Conservation (phyloP, 1,140 invertebrate genomes). For the Delia radicum region DNA sequence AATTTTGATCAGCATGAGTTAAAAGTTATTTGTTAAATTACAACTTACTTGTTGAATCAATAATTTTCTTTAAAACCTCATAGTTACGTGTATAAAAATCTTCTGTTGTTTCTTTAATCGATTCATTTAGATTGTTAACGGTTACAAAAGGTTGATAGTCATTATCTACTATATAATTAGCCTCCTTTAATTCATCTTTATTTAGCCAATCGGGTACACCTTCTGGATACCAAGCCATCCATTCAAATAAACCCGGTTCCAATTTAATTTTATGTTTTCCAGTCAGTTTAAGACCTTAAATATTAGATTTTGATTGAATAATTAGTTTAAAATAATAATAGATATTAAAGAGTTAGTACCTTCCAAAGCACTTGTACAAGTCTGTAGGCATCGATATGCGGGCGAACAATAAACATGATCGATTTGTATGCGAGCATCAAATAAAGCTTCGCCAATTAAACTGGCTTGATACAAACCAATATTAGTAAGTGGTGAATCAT, state of each 20-base stretch:
- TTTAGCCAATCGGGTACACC: slow-evolving; percentile 80
- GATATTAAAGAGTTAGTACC: slow-evolving; percentile 49
- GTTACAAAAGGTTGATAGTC: slow-evolving; percentile 69
- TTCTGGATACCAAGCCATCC: slow-evolving; percentile 85
- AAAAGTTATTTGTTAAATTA: neutral
- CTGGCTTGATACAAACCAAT: slow-evolving; percentile 73
- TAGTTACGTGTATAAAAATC: slow-evolving; percentile 53
- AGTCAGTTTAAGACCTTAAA: slow-evolving; percentile 35
- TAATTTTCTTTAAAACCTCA: slow-evolving; percentile 42
- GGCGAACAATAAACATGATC: slow-evolving; percentile 81
- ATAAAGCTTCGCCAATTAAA: slow-evolving; percentile 77
- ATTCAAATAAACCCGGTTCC: slow-evolving; percentile 90
- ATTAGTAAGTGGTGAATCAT: slow-evolving; percentile 86
- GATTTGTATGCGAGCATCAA: slow-evolving; percentile 66
- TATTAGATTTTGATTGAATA: neutral
- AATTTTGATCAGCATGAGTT: neutral
- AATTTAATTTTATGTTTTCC: slow-evolving; percentile 63
- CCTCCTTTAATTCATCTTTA: slow-evolving; percentile 67
- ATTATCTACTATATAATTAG: slow-evolving; percentile 76
- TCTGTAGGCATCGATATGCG: slow-evolving; percentile 88
- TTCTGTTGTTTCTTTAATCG: slow-evolving; percentile 48
- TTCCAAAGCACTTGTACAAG: slow-evolving; percentile 70
- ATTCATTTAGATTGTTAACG: slow-evolving; percentile 33
- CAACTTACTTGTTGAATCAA: slow-evolving; percentile 45
- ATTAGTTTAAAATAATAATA: neutral